These are phyloP conservation scores for Leucania comma DNA, from an alignment of 2,888 invertebrate genomes.

Conservation along the genomic window DNA sequence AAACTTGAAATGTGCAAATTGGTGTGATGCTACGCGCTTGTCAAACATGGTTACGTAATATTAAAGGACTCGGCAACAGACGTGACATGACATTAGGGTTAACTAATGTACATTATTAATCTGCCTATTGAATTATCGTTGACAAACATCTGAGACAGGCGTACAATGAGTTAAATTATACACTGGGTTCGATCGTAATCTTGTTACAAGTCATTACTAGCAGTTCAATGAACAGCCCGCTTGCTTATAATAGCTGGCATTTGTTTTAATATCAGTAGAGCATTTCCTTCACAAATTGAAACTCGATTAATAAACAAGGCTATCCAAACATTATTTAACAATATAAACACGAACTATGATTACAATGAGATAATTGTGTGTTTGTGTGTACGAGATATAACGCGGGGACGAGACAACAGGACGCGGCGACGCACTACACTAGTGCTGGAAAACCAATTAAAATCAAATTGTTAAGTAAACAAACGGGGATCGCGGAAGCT, in stretches of 20 bases:
- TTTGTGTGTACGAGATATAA: slow-evolving; percentile 46
- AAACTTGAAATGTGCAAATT: slow-evolving; percentile 57
- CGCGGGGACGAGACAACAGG: slow-evolving; percentile 54
- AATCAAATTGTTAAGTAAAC: slow-evolving; percentile 85
- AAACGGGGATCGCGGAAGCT: slow-evolving; percentile 77
- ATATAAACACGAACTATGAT: slow-evolving; percentile 56
- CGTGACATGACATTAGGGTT: slow-evolving; percentile 53
- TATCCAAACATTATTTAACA: slow-evolving; percentile 52
- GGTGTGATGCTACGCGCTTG: slow-evolving; percentile 35
- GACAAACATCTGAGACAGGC: slow-evolving; percentile 59
- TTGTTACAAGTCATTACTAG: slow-evolving; percentile 47
- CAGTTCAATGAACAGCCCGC: slow-evolving; percentile 52
- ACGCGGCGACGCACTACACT: slow-evolving; percentile 27
- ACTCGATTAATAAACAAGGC: slow-evolving; percentile 50
- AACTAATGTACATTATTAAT: slow-evolving; percentile 60
- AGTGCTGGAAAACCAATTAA: slow-evolving; percentile 80
- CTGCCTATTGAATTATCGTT: slow-evolving; percentile 57
- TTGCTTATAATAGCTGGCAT: slow-evolving; percentile 35
- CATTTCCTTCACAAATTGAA: slow-evolving; percentile 39
- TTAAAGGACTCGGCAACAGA: slow-evolving; percentile 45
- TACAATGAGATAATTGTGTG: slow-evolving; percentile 49
- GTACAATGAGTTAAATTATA: slow-evolving; percentile 54
- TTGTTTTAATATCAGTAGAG: slow-evolving; percentile 43
- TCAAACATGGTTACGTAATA: slow-evolving; percentile 51
- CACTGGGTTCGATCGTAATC: slow-evolving; percentile 53